Evolutionary conservation across 2,797 vertebrate genomes (phyloP).

Genomic region (Taeniopygia guttata): DNA sequence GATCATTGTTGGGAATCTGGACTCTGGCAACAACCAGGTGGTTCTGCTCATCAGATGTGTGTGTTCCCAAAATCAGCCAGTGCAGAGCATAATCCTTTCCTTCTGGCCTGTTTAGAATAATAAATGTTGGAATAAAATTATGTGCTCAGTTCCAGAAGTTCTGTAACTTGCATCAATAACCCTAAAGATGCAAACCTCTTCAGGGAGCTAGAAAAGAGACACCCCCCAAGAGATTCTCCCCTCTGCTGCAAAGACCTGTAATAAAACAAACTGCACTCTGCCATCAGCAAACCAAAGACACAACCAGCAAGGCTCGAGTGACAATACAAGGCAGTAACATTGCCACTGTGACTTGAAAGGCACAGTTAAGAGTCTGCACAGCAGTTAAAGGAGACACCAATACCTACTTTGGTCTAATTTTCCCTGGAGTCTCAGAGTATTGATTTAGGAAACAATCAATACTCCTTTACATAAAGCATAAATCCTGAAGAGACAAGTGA

Average conservation of each 20-base stretch:
- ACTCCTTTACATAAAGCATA: not conserved
- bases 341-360: not conserved
- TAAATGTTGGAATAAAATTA: not conserved
- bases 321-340: not conserved
- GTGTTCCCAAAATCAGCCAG: conserved; percentile 89
- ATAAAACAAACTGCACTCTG: not conserved
- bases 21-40: conserved; percentile 92
- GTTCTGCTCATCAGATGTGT: conserved; percentile 93
- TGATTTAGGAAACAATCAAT: not conserved
- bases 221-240: not conserved
- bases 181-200: not conserved
- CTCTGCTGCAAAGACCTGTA: not conserved
- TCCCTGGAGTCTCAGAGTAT: not conserved
- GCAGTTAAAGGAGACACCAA: not conserved
- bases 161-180: not conserved
- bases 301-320: not conserved
- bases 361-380: not conserved
- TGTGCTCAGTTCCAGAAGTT: not conserved
- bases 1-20: conserved; percentile 92
- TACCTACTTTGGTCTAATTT: not conserved
- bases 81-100: conserved; percentile 91
- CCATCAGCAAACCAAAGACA: not conserved
- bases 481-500: not conserved
- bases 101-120: conserved; percentile 81
- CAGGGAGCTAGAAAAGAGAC: not conserved